phyloP scores from a whole-genome alignment of 2,888 invertebrate species.

The Baccha elongata region DNA sequence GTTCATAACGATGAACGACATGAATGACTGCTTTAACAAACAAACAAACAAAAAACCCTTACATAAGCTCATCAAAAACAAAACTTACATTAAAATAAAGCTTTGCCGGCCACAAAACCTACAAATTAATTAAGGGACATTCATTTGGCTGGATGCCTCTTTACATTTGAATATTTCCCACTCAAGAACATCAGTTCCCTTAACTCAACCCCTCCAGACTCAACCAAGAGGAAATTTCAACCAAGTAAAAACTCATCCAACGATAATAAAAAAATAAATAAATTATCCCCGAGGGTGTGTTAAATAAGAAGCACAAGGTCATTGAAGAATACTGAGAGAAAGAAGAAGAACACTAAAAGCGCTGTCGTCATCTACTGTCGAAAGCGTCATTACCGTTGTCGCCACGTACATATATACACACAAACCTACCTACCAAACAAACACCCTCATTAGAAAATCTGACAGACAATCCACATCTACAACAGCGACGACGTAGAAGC shows the following conservation, averaged over 20 bases:
- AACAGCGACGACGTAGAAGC: slow-evolving; percentile 12
- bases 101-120: slow-evolving; percentile 24
- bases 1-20: no score
- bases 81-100: slow-evolving; percentile 17
- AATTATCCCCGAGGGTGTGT: slow-evolving; percentile 60
- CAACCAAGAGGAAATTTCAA: slow-evolving; percentile 1
- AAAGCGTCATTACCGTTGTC: neutral
- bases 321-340: slow-evolving; percentile 46
- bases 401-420: no score
- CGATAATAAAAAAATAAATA: slow-evolving; percentile 47
- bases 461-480: slow-evolving; percentile 23
- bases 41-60: neutral
- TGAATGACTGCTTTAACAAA: slow-evolving; percentile 8
- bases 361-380: neutral
- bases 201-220: neutral
- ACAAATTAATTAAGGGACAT: slow-evolving; percentile 66
- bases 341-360: slow-evolving; percentile 18
- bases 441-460: slow-evolving; percentile 41
- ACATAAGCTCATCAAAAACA: slow-evolving; percentile 16
- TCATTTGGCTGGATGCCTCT: slow-evolving; percentile 48
- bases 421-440: slow-evolving; percentile 1
- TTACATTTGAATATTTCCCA: slow-evolving; percentile 38
- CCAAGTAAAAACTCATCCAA: slow-evolving; percentile 37
- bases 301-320: slow-evolving; percentile 69
- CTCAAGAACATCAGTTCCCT: neutral